Evolutionary conservation across 2,888 invertebrate genomes (phyloP), one percentile per base, ranked within the genome.

Genomic region (Melipona beecheii): DNA sequence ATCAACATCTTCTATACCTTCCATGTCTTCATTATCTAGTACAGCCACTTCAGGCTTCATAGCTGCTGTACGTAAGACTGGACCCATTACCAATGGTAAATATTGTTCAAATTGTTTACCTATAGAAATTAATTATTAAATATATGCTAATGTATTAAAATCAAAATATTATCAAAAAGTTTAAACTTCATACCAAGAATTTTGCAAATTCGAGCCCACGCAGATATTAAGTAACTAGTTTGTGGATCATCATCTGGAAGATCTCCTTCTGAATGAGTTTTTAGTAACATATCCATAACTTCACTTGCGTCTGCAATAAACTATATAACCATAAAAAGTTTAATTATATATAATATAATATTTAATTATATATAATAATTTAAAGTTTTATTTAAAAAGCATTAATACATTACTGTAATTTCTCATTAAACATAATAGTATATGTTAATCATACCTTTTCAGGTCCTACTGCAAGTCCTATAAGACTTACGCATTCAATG

Each of bases 141-240:
- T 19, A 54, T 3, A 19, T 27, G 24, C 31, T 43, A 24, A 60
- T 27, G 56, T 17, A 76, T 58, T 21, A 31, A 11, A 52, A 56
- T 21, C n/a, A 52, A 65, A 56, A 70, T 13, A 11, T 43, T 43
- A 31, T 17, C 13, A 13, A 43, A 3, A 31, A n/a, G 0, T 19
- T 52, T 13, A 4, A 58, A 60, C 19, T 31, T 64, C 87, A 90
- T 88, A 94, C 97, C 97, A 94, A 99, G 96, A 91, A 99, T 98
- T 95, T 99, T 99, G 95, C 99, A 99, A 95, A 99, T 99, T 88
- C 99, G 96, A 0, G 99, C 99, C 99, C 99, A 99, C 0, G 99
- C 99, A 0, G 99, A 98, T 89, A 99, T 99, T 94, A 99, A 97
- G 95, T 99, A 99, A 19, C 98, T 98, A 43, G 99, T 98, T 95